Evolutionary conservation across 2,113 vertebrate species (phyloP), one percentile per base, ranked within the genome.

Genomic region (Hystrix brachyura): DNA sequence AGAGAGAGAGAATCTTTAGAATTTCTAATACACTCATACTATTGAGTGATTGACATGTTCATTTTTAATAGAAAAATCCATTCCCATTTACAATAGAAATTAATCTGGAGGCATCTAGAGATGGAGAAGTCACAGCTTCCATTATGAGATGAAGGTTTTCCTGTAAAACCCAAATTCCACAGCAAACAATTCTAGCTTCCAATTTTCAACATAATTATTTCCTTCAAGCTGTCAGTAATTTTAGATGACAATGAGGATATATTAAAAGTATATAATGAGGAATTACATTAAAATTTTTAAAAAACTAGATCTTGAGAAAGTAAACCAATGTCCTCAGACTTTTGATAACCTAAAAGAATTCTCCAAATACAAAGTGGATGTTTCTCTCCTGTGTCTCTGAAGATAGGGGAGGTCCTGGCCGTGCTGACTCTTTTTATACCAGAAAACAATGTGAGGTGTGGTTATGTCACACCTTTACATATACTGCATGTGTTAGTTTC

Each of bases 331-430:
- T 89, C 32, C 83, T 97, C 59, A 60, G 38, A 59, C 8, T 48
- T 96, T 46, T 72, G 19, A 55, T 85, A 83, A 93, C 81, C 53
- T 91, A 81, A 91, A 80, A 67, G 38, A 94, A 78, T 82, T 92
- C 32, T 90, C 51, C 32, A 48, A 57, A 94, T 74, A 60, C 0
- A 11, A 67, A 48, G 12, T 18, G 1, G 3, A 32, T 27, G 17
- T 86, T 95, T 80, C 69, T 78, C 9, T 62, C 11, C 27, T 51
- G 3, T 59, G 11, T 62, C 84, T 72, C n/a, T 72, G n/a, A 79
- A 84, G 29, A 9, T 27, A 8, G 43, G 85, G 34, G 38, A 90
- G 87, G 7, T 71, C 43, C 2, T 62, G n/a, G 38, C 29, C 64
- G 27, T 12, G 1, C 1, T 48, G 34, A 57, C 11, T 7, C 14